A percentile compares a stretch with the other conserved stretches of the same genome.
These are phyloP conservation scores for Gadopsis bispinosus DNA, from an alignment of 2,797 vertebrate species.

Conservation along the genomic window DNA sequence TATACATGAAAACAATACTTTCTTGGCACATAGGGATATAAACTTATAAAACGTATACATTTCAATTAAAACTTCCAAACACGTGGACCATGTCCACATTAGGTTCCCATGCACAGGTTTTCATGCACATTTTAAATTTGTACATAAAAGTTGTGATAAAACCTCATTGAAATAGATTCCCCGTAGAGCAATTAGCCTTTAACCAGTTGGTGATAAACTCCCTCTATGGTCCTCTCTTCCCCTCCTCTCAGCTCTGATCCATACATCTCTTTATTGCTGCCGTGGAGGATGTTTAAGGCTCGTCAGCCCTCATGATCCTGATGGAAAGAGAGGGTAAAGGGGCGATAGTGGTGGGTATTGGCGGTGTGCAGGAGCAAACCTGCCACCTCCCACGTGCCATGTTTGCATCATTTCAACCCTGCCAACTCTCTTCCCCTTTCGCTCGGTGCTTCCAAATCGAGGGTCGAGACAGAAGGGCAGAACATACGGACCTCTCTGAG, in stretches of 20 bases:
- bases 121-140: no score
- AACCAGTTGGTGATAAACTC: conserved; percentile 6
- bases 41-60: no score
- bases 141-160: not conserved
- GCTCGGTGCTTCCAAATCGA: not conserved
- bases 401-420: not conserved
- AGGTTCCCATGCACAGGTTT: not conserved
- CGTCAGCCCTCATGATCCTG: not conserved
- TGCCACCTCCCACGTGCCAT: not conserved
- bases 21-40: not conserved
- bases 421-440: not conserved
- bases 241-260: not conserved
- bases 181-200: not conserved
- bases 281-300: no score
- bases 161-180: not conserved
- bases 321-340: not conserved
- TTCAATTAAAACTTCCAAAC: no score
- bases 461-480: conserved; percentile 51
- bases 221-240: not conserved
- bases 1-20: no score
- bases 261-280: not conserved
- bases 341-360: not conserved
- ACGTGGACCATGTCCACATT: no score
- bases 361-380: not conserved
- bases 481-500: conserved; percentile 56